Conservation (phyloP, 2,888 invertebrate species). For the Thalpophila matura region DNA sequence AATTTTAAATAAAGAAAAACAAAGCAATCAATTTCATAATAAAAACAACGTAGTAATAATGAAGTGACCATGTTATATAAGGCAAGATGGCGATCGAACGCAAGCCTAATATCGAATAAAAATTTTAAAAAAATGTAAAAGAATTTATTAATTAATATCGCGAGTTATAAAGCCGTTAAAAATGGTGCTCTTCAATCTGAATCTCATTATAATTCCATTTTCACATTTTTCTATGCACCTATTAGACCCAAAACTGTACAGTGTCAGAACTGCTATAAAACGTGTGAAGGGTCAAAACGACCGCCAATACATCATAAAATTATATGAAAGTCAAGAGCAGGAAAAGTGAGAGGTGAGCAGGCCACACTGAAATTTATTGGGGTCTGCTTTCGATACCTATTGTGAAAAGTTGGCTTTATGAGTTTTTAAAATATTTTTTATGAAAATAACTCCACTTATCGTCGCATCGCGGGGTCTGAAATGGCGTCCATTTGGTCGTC, state of each 20-base stretch:
- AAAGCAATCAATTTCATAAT: too few relatives aligned
- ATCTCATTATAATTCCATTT: constrained; percentile 56
- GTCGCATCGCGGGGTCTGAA: constrained; percentile 60
- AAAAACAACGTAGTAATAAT: too few relatives aligned
- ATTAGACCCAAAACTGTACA: constrained; percentile 68
- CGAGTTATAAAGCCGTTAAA: constrained; percentile 8
- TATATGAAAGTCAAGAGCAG: constrained; percentile 90
- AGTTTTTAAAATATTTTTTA: constrained; percentile 83
- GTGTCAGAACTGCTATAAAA: constrained; percentile 83
- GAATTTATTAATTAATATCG: not conserved
- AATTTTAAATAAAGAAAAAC: too few relatives aligned
- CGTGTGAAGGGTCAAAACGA: constrained; percentile 88
- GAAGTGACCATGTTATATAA: too few relatives aligned
- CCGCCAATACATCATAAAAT: constrained; percentile 89
- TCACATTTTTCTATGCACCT: constrained; percentile 53
- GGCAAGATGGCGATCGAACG: too few relatives aligned
- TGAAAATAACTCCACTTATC: constrained; percentile 79
- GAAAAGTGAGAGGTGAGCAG: constrained; percentile 87
- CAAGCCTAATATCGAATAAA: too few relatives aligned
- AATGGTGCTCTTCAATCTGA: constrained; percentile 21
- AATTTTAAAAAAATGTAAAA: not conserved
- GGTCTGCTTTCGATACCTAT: constrained; percentile 89
- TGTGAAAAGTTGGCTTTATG: constrained; percentile 83
- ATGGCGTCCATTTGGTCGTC: constrained; percentile 58
- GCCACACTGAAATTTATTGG: constrained; percentile 84